Conservation (phyloP, 1,140 invertebrate species). For the Colletes latitarsis region DNA sequence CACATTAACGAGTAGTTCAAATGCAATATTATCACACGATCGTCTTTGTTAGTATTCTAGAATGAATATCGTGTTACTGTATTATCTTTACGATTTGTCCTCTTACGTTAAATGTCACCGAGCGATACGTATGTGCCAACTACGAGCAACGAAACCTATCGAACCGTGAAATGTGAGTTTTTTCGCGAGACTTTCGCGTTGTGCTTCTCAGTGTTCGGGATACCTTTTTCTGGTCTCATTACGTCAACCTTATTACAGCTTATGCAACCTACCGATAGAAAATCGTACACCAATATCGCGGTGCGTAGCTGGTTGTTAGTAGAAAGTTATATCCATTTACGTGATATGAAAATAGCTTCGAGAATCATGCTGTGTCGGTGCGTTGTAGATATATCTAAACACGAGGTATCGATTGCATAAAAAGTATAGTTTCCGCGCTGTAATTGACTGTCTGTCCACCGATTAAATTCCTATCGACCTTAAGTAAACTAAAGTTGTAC, state of each 20-base stretch:
- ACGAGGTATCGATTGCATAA: neutral
- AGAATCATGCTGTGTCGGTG: neutral
- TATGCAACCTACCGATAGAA: slow-evolving; percentile 56
- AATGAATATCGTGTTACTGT: no score
- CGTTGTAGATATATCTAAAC: neutral
- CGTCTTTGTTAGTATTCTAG: no score
- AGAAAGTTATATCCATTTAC: slow-evolving; percentile 52
- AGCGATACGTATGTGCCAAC: slow-evolving; percentile 18
- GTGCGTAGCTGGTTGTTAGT: slow-evolving; percentile 20
- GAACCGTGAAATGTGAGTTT: slow-evolving; percentile 57
- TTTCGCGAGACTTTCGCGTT: slow-evolving; percentile 32
- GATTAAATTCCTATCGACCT: no score
- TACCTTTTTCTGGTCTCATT: slow-evolving; percentile 56
- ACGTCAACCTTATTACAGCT: slow-evolving; percentile 62
- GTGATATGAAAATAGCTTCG: slow-evolving; percentile 29
- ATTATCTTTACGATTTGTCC: neutral
- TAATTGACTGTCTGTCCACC: no score
- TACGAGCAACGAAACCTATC: slow-evolving; percentile 46
- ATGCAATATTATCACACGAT: no score
- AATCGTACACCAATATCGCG: slow-evolving; percentile 36
- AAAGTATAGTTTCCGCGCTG: no score
- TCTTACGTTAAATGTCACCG: slow-evolving; percentile 1
- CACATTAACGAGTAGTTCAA: no score
- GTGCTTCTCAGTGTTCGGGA: slow-evolving; percentile 49
- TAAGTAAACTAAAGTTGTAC: no score